Percentiles rank a stretch among this genome's conserved stretches.
These are phyloP conservation scores for Phaenicophaeus curvirostris DNA, from an alignment of 2,797 vertebrate species.

Conservation along the genomic window DNA sequence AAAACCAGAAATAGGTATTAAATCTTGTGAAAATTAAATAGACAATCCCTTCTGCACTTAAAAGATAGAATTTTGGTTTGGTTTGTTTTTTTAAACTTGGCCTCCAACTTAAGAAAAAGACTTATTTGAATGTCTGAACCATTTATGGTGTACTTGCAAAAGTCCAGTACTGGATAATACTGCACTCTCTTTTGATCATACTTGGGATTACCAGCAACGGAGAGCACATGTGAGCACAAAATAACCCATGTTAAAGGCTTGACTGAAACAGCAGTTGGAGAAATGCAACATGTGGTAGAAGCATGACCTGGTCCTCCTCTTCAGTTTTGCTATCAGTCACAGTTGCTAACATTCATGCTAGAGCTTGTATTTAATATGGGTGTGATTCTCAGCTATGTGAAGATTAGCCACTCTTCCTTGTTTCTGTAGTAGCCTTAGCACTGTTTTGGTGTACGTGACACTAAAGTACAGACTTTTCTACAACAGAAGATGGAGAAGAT, in stretches of 20 bases:
- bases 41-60: not conserved
- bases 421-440: not conserved
- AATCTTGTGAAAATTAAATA: conserved; percentile 3
- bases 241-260: not conserved
- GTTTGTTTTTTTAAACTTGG: not conserved
- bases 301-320: not conserved
- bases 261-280: not conserved
- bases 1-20: conserved; percentile 7
- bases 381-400: not conserved
- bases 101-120: not conserved
- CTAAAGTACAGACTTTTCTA: not conserved
- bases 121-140: not conserved
- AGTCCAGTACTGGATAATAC: not conserved
- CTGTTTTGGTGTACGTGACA: not conserved
- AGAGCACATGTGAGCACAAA: not conserved
- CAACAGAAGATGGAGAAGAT: not conserved
- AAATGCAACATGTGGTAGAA: not conserved
- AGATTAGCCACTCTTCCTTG: not conserved
- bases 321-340: not conserved
- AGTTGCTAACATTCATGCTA: not conserved
- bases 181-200: not conserved
- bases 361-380: not conserved
- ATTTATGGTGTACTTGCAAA: not conserved
- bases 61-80: not conserved
- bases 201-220: not conserved